Percentiles rank a stretch among this genome's conserved stretches.
phyloP scores from a whole-genome alignment of 1,140 invertebrate genomes.

The Agrilus planipennis region DNA sequence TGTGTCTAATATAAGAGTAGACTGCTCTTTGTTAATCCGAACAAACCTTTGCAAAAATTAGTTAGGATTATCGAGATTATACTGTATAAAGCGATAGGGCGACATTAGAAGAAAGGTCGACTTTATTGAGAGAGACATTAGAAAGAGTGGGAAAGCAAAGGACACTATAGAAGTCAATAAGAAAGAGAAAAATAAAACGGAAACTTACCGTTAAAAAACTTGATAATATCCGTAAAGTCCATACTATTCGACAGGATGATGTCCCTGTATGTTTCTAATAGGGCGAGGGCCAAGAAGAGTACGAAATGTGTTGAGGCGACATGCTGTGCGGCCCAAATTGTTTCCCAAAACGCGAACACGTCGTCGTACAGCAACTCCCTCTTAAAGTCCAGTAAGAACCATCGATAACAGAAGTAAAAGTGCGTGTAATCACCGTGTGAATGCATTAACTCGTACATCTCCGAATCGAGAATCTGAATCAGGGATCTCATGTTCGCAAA shows the following conservation, averaged over 20 bases:
- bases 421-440: conserved; percentile 91
- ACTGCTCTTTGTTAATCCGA: background rate
- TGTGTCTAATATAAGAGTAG: too few species aligned
- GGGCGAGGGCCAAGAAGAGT: conserved; percentile 81
- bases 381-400: conserved; percentile 67
- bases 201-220: conserved; percentile 86
- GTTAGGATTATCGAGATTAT: background rate
- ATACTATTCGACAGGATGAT: conserved; percentile 90
- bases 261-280: conserved; percentile 86
- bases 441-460: conserved; percentile 90
- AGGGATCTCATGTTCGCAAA: conserved; percentile 87
- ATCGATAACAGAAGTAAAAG: conserved; percentile 95
- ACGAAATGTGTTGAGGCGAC: conserved; percentile 82
- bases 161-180: too few species aligned
- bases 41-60: background rate
- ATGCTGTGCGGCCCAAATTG: conserved; percentile 87
- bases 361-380: conserved; percentile 83
- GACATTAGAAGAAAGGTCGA: background rate
- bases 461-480: conserved; percentile 81
- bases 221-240: conserved; percentile 97
- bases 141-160: too few species aligned
- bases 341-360: conserved; percentile 88
- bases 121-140: background rate
- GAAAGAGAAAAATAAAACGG: background rate
- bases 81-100: background rate